Base-by-base conservation (phyloP, 2,797 vertebrate species). In the Lemur catta region DNA sequence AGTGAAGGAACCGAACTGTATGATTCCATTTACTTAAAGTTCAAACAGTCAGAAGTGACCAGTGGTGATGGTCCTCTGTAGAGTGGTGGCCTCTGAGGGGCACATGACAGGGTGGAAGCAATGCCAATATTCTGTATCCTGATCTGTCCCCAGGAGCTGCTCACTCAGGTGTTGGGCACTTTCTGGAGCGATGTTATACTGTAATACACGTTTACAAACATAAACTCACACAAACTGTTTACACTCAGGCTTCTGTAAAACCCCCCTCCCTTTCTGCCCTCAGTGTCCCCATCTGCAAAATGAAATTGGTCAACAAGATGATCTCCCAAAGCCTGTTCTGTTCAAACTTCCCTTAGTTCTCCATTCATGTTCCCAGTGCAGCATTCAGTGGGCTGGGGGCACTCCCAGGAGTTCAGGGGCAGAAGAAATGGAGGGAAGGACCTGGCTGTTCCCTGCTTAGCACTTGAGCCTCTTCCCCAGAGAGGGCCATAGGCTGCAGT, bases 101-200 rank as follows among this genome's bases (percentile, higher is more conserved):
- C 2, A 3, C 18, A 3, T 46, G 17, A 72, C 57, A 2, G 2
- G n/a, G 33, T 63, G 41, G 57, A 8, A 79, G 43, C 35, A 26
- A 0, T 24, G 30, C 12, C 10, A 4, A 57, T 2, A 0, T 22
- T 33, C 43, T 72, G 0, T 30, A 13, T 46, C 28, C 14, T 59
- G 7, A 48, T 7, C 6, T 8, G 35, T 22, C 35, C 35, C 14
- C 2, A 8, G 18, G 38, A 84, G 46, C 7, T 30, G 17, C 17
- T 61, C 6, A 22, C 14, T 78, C 28, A 22, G 2, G 15, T 48
- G n/a, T 3, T 33, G 10, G 48, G 20, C 17, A 15, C 18, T 50
- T 76, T 38, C 48, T 63, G 43, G 4, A 15, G 26, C 13, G 28
- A 15, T 38, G 7, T 63, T n/a, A 35, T 17, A 13, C 82, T 48